Evolutionary conservation across 2,888 invertebrate genomes (phyloP), one percentile per base, ranked within the genome.

Genomic region (Poecilus cupreus): DNA sequence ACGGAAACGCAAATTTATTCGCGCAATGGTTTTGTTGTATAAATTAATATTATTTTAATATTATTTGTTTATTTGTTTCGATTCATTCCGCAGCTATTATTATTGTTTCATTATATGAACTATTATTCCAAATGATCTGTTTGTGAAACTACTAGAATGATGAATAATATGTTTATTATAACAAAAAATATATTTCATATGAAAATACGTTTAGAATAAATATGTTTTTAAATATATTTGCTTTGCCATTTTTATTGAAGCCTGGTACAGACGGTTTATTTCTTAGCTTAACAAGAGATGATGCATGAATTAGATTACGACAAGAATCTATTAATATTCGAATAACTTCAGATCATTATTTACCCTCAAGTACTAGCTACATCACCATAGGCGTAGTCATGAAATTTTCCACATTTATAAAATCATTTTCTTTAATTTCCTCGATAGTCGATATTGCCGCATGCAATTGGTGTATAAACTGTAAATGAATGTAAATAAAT

Each of bases 11-110:
- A 32, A 32, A 68, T 68, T 68, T 68, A 16, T 37, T 68, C 37
- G 18, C 39, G 32, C 6, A 68, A 68, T 37, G 64, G 37, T 68
- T 68, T 68, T 68, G 64, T 68, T 68, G 13, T 37, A 68, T 32
- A 18, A 68, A 68, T 68, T 37, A 68, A 37, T 68, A 68, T 68
- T 68, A 18, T 68, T 60, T 60, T 60, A 60, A 60, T 60, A 60
- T 57, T 57, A 22, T 60, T 60, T 60, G 60, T 60, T 60, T 60
- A 60, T 60, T 60, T 60, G 60, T 2, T 26, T 60, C 24, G 11
- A 60, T 26, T 60, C 24, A 60, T 60, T 60, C 24, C 3, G 11
- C 11, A n/a, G 11, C 13, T n/a, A 60, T 24, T 60, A 24, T 60
- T 60, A 60, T 60, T 60, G 60, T 60, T 26, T 26, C 60, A 60